Conservation (phyloP, 2,113 vertebrate genomes). For the Phaetusa simplex region DNA sequence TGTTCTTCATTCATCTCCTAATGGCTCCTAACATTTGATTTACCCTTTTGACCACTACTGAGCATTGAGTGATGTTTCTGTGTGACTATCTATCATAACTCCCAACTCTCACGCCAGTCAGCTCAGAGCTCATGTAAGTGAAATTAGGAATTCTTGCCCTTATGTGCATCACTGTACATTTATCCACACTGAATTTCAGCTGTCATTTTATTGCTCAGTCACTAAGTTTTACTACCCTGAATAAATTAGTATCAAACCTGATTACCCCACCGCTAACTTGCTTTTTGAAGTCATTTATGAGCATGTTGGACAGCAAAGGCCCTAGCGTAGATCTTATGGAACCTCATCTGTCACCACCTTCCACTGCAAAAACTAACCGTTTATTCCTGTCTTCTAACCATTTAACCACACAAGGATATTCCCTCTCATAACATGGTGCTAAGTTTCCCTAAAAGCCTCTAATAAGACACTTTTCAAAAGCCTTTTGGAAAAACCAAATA, state of each 20-base stretch:
- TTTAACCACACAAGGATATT: background rate
- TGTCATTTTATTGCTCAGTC: conserved; percentile 39
- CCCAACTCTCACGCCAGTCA: background rate
- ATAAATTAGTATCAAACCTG: conserved; percentile 34
- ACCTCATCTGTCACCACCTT: background rate
- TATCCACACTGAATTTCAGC: conserved; percentile 16
- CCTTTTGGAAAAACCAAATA: background rate
- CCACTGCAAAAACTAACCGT: background rate
- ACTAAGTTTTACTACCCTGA: conserved; percentile 20
- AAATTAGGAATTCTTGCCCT: background rate
- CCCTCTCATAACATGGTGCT: background rate
- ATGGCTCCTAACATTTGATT: background rate
- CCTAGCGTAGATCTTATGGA: background rate
- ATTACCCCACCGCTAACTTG: background rate
- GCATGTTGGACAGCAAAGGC: background rate
- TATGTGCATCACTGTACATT: background rate
- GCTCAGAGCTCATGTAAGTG: background rate
- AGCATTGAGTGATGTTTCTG: background rate
- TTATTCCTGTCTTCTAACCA: background rate
- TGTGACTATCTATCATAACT: background rate
- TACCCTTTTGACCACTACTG: background rate
- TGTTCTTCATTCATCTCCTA: background rate
- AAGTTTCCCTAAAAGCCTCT: background rate
- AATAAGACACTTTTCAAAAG: background rate
- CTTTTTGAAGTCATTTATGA: conserved; percentile 1